Percentiles rank a stretch among this genome's conserved stretches.
phyloP scores from a whole-genome alignment of 2,797 vertebrate species.

The Merluccius polli region DNA sequence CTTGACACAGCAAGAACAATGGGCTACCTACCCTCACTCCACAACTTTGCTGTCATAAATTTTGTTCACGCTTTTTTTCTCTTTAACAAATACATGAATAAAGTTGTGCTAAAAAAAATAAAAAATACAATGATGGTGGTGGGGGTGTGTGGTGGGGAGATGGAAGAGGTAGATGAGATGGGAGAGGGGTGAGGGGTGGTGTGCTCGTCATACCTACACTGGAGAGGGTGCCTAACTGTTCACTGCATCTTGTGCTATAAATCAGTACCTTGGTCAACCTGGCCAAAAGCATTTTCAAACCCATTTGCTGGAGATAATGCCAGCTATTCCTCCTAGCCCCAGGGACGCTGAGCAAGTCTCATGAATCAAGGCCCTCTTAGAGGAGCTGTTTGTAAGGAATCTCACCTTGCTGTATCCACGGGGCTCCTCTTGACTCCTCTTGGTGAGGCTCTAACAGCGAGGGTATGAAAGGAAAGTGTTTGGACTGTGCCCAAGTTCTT shows the following conservation, averaged over 20 bases:
- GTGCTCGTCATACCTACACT: slow-evolving; percentile 43
- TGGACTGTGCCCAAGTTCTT: slow-evolving; percentile 30
- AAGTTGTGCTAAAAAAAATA: slow-evolving; percentile 20
- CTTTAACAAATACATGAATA: slow-evolving; percentile 26
- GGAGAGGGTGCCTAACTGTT: slow-evolving; percentile 44
- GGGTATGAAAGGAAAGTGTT: slow-evolving; percentile 24
- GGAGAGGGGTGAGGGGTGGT: neutral
- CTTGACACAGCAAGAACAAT: slow-evolving; percentile 54
- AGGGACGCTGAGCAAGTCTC: slow-evolving; percentile 62
- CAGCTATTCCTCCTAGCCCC: slow-evolving; percentile 69
- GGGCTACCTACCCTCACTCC: slow-evolving; percentile 36
- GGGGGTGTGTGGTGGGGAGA: slow-evolving; percentile 27
- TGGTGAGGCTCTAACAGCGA: slow-evolving; percentile 44
- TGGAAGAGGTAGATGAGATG: slow-evolving; percentile 3
- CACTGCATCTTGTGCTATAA: slow-evolving; percentile 66
- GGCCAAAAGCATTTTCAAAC: slow-evolving; percentile 74
- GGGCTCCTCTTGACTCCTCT: slow-evolving; percentile 48
- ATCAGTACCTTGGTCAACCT: slow-evolving; percentile 74
- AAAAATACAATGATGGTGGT: slow-evolving; percentile 29
- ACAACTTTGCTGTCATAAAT: slow-evolving; percentile 45
- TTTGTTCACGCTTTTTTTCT: slow-evolving; percentile 15
- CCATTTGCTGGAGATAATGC: slow-evolving; percentile 78
- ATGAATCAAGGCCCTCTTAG: slow-evolving; percentile 76
- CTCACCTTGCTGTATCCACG: slow-evolving; percentile 62
- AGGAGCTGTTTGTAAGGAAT: slow-evolving; percentile 51